Evolutionary conservation across 1,140 invertebrate species (phyloP).

Genomic region (Drosophila santomea): DNA sequence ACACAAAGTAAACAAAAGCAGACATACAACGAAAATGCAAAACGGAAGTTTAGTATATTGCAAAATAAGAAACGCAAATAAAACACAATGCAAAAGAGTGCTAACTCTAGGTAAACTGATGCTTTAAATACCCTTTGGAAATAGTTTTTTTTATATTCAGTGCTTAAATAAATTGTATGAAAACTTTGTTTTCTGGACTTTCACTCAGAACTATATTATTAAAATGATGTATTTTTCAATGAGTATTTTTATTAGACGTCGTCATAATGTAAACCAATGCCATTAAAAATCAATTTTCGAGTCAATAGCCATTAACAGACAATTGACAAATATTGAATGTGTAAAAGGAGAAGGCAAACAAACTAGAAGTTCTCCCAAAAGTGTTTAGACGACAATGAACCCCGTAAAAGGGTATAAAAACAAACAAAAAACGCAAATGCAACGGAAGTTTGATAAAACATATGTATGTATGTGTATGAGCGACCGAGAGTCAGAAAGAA

Average conservation of each 20-base stretch:
- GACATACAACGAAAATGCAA: constrained; percentile 7
- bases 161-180: too few relatives aligned
- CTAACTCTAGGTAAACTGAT: too few relatives aligned
- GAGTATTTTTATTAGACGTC: too few relatives aligned
- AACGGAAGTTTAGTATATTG: constrained; percentile 32
- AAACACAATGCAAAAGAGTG: not conserved
- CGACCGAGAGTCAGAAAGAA: constrained; percentile 22
- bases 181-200: too few relatives aligned
- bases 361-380: constrained; percentile 17
- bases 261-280: not conserved
- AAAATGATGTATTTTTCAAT: too few relatives aligned
- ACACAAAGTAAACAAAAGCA: constrained; percentile 26
- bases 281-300: constrained; percentile 28
- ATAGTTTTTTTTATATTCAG: too few relatives aligned
- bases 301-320: constrained; percentile 20
- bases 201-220: too few relatives aligned
- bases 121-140: not conserved
- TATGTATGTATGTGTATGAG: constrained; percentile 9
- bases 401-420: constrained; percentile 19
- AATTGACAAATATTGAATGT: constrained; percentile 27
- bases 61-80: constrained; percentile 15
- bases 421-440: constrained; percentile 46
- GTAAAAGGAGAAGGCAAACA: constrained; percentile 11
- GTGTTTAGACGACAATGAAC: constrained; percentile 11
- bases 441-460: constrained; percentile 58